Base-by-base conservation (phyloP, 2,888 invertebrate species). In the Acrobasis repandana region DNA sequence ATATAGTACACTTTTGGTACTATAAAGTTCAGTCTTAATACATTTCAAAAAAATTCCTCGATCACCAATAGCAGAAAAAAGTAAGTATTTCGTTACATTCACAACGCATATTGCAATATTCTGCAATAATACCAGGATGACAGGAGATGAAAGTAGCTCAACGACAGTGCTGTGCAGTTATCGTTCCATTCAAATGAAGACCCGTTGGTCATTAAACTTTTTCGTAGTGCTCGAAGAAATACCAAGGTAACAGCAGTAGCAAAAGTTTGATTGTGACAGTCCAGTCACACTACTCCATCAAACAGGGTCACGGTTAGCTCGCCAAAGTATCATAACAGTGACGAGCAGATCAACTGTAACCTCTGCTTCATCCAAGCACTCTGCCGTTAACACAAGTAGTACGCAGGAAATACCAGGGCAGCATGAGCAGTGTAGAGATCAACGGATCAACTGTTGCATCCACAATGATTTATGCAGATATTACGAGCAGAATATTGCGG, bases 1-100 rank as follows among this genome's bases (percentile, higher is more conserved):
- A 38, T 10, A 38, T 38, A 10, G 10, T 11, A 38, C 0, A 38
- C 14, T 38, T 38, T 38, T 15, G 3, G 10, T 3, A 43, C 43
- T 43, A 43, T 4, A 43, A 28, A 28, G 28, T 28, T 28, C 28
- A 8, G 8, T 5, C 2, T 28, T 28, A 6, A 6, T 20, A 20
- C 4, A 20, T 28, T 43, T 43, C n/a, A n/a, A n/a, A n/a, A n/a
- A n/a, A n/a, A n/a, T n/a, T n/a, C n/a, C n/a, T n/a, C 43, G n/a
- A 20, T 38, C 18, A 14, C 54, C 18, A 38, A 54, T 20, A 54
- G 36, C 38, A 38, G 18, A 54, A 54, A 54, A 20, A n/a, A 5
- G 10, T 9, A 4, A 14, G 11, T 3, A 18, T 20, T 54, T 10
- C 14, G 18, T 38, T 51, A 50, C 28, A 50, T 20, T 14, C 50